A percentile compares a stretch with the other conserved stretches of the same genome.
Evolutionary conservation across 1,140 invertebrate species (phyloP).

Genomic region (Melanaphis sacchari): DNA sequence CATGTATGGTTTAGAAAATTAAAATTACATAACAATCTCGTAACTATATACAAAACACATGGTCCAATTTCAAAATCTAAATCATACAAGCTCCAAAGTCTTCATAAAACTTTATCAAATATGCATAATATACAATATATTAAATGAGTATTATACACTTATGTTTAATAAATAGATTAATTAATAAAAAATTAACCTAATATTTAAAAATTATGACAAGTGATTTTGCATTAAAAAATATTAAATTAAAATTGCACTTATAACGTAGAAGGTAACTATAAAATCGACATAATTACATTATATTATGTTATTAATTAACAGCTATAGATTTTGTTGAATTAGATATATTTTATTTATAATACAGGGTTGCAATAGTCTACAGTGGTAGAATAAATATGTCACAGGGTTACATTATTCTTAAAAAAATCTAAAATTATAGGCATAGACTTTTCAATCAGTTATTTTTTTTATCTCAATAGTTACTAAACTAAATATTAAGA

Average conservation of each 20-base stretch:
- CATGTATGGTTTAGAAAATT: background rate
- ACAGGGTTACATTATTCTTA: background rate
- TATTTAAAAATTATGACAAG: too few species aligned
- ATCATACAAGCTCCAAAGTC: background rate
- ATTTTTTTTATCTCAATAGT: background rate
- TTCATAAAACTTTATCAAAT: background rate
- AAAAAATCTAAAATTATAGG: too few species aligned
- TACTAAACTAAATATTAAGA: background rate
- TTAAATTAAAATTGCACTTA: too few species aligned
- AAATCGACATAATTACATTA: too few species aligned
- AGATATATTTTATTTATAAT: background rate
- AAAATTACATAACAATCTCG: background rate
- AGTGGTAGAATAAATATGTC: background rate
- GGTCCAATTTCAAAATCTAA: background rate
- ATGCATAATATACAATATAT: background rate
- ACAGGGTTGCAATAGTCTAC: background rate
- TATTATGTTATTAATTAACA: too few species aligned
- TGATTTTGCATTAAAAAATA: too few species aligned
- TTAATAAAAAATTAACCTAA: background rate
- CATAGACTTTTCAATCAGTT: background rate
- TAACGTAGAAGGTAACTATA: too few species aligned
- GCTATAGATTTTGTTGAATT: background rate
- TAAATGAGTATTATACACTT: too few species aligned
- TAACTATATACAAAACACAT: background rate
- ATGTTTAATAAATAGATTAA: background rate